Base-by-base conservation (phyloP, 2,797 vertebrate species). In the Mionectes olivaceus region DNA sequence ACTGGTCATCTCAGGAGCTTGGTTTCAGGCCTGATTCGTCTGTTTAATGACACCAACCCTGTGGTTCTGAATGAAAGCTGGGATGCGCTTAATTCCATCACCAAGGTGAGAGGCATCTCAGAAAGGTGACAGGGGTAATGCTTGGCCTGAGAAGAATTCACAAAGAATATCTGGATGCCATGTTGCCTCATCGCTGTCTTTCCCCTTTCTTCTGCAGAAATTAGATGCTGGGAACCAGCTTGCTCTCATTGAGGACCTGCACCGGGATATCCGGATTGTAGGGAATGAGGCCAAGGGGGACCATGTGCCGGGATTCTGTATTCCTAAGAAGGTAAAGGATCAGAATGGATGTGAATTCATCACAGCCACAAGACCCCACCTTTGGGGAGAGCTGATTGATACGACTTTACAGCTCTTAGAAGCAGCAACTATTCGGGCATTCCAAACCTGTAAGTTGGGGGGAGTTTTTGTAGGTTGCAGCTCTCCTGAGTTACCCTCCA, bases 41-140 rank as follows among this genome's bases (percentile, higher is more conserved):
- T 99, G 22, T 99, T 99, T 60, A 99, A 99, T 2, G 99, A 99
- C 97, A 90, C 98, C 83, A 99, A 98, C 90, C 92, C 98, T 1
- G 98, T 99, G 43, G 98, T 99, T 83, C 97, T 99, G 87, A 98
- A 98, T 85, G 99, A 99, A 98, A 99, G 99, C 97, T 99, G 99
- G 99, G 99, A 99, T 89, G 99, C 99, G 0, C 98, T 99, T 89
- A 99, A 98, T 94, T 98, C 99, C 91, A 99, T 99, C 95, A 99
- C 99, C 61, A 99, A 99, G 99, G 99, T 99, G 86, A 97, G 98
- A 46, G 15, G 25, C 57, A 76, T 53, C 59, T 81, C 59, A 6
- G 33, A 39, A 60, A 65, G 21, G 39, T 70, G 55, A 50, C 4
- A 47, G 50, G 13, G 24, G 63, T 81, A 86, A 68, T 39, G 61